Evolutionary conservation across 2,888 invertebrate genomes (phyloP), one percentile per base, ranked within the genome.

Genomic region (Himalopsyche tibetana): DNA sequence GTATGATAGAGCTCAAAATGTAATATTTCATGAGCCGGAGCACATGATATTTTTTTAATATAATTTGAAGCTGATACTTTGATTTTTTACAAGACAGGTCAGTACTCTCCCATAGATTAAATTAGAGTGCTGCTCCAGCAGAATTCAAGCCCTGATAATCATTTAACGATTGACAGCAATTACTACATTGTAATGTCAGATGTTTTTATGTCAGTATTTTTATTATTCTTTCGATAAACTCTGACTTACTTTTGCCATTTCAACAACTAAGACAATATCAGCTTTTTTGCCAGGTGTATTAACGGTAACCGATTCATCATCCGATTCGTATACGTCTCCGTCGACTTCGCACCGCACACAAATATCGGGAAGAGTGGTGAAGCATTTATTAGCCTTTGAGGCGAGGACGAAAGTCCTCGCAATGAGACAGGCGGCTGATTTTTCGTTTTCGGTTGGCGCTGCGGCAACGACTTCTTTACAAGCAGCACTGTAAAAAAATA

Each of bases 211-310:
- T 28, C 28, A 28, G 28, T 28, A 28, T 28, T 28, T 28, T 28
- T 28, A 80, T 40, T 40, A 82, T 28, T 51, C 5, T 3, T 51
- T 51, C 15, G 3, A 19, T 56, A 19, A 19, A 63, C 9, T 63
- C 19, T 19, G 9, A 83, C 90, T 90, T 51, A 92, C 93, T 89
- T 92, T 89, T 0, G 93, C 92, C 15, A 91, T 91, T 89, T 98
- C 98, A 12, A 98, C 94, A 0, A 96, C 94, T 85, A 98, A 93
- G 0, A 98, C 92, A 85, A 98, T 93, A 90, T 98, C 98, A 1
- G 97, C 98, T 88, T 96, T 94, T 88, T 96, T 96, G 88, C 93
- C 94, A 0, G 97, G 96, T 45, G 94, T 90, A 89, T 95, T 95
- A 0, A 95, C 92, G 83, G 94, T 94, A 90, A 95, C 96, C 28